Evolutionary conservation across 1,140 invertebrate genomes (phyloP), one percentile per base, ranked within the genome.

Genomic region (Subanguina moxae): DNA sequence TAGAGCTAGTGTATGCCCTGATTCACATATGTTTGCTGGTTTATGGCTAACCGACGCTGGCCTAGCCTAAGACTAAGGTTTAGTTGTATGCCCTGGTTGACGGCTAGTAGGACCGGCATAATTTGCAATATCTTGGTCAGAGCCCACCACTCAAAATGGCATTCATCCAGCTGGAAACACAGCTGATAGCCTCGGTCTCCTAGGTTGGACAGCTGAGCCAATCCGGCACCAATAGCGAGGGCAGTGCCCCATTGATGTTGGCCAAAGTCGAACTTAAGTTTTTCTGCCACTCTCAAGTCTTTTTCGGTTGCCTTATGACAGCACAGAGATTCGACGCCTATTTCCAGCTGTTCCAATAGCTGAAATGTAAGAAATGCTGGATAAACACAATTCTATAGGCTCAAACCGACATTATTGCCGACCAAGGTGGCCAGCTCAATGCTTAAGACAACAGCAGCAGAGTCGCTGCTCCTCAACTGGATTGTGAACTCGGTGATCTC

Each of bases 301-400:
- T 27, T 46, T 7, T n/a, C 32, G 57, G 19, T 23, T 11, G 42
- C 63, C 11, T 72, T 72, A 57, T 77, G 74, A 27, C 75, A 77
- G 65, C 74, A 75, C 19, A 76, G 63, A 1, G 70, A 57, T 30
- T 77, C 74, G 21, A 77, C 67, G 27, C 75, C 74, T 23, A 77
- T 57, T 67, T 76, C 74, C 25, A 56, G 45, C 64, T 64, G 62
- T 21, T 21, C 45, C 3, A 28, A 13, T 19, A 8, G 5, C 62
- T 64, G 64, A 61, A 61, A 25, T 30, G 11, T 38, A n/a, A n/a
- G 32, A 38, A 38, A 38, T 38, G 3, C 11, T 11, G 11, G 11
- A 38, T 11, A 38, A 38, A 38, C 11, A 5, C 32, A 5, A 38
- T 38, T 38, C 11, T 38, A 38, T 38, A n/a, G n/a, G n/a, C n/a